phyloP scores from a whole-genome alignment of 2,113 vertebrate species.

The Poeciliopsis retropinna region DNA sequence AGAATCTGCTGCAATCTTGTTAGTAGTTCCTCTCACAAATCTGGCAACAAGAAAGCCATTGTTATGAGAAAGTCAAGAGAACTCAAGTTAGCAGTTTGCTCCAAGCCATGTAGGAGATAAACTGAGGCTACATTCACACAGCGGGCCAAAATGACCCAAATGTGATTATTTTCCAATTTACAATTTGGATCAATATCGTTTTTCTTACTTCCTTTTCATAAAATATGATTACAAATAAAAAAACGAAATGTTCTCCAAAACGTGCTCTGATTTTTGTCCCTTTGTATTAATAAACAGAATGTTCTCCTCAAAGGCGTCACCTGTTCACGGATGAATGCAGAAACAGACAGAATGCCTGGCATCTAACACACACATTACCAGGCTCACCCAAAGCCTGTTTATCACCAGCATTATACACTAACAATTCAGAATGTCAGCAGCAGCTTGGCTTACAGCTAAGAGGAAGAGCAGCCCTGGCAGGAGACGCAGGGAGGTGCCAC shows the following conservation, averaged over 20 bases:
- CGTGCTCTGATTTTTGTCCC: too few relatives aligned
- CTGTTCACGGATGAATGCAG: not conserved
- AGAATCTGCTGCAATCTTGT: not conserved
- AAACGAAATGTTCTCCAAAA: too few relatives aligned
- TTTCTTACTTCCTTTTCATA: too few relatives aligned
- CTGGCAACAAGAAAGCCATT: too few relatives aligned
- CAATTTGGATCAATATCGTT: too few relatives aligned
- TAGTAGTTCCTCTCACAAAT: not conserved
- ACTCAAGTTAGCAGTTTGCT: not conserved
- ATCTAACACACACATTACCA: not conserved
- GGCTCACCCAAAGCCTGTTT: not conserved
- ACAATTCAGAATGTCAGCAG: constrained; percentile 10
- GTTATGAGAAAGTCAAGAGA: not conserved
- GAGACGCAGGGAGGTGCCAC: not conserved
- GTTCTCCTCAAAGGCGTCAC: not conserved
- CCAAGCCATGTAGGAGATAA: too few relatives aligned
- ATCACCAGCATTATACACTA: constrained; percentile 3
- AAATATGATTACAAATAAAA: too few relatives aligned
- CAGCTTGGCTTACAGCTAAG: constrained; percentile 15
- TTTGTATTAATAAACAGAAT: not conserved
- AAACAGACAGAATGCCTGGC: not conserved
- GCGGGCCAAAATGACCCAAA: too few relatives aligned
- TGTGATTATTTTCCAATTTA: too few relatives aligned
- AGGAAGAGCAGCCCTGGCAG: not conserved
- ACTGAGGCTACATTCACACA: too few relatives aligned